These are phyloP conservation scores for Leptestheria dahalacensis DNA, from an alignment of 1,140 invertebrate species.

Conservation along the genomic window DNA sequence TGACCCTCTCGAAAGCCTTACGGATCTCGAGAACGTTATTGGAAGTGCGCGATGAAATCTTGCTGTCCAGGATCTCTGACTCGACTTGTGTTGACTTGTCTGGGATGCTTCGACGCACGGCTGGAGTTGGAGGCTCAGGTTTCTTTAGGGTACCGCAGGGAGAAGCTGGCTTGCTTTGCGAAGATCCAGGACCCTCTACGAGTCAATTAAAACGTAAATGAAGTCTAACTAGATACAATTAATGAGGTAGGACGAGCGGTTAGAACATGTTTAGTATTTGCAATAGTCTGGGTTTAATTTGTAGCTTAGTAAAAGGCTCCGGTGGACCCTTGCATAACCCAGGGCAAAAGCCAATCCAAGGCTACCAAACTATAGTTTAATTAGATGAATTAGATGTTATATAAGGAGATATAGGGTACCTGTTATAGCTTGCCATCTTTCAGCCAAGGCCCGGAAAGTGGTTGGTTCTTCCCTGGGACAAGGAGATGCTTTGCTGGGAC, in stretches of 20 bases:
- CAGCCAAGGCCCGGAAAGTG: constrained; percentile 12
- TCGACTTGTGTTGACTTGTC: constrained; percentile 18
- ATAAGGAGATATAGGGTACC: no score
- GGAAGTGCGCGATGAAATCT: constrained; percentile 7
- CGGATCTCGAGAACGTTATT: constrained; percentile 3
- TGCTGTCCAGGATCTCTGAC: constrained; percentile 19
- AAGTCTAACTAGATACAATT: no score
- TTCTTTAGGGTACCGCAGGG: constrained; percentile 10
- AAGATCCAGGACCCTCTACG: neutral
- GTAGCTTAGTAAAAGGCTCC: no score
- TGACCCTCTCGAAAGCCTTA: constrained; percentile 8
- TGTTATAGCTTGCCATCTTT: constrained; percentile 8
- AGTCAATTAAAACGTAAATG: neutral
- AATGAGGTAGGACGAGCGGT: no score
- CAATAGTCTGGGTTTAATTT: no score
- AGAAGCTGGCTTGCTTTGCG: constrained; percentile 10
- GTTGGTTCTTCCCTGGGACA: neutral
- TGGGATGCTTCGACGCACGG: constrained; percentile 19
- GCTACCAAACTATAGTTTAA: no score
- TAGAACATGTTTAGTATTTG: no score
- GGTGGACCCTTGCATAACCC: no score
- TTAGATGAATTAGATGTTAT: no score
- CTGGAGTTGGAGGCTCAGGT: neutral
- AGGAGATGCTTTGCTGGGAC: neutral
- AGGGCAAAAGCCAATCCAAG: no score